Evolutionary conservation across 2,113 vertebrate genomes (phyloP).

Genomic region (Peromyscus californicus): DNA sequence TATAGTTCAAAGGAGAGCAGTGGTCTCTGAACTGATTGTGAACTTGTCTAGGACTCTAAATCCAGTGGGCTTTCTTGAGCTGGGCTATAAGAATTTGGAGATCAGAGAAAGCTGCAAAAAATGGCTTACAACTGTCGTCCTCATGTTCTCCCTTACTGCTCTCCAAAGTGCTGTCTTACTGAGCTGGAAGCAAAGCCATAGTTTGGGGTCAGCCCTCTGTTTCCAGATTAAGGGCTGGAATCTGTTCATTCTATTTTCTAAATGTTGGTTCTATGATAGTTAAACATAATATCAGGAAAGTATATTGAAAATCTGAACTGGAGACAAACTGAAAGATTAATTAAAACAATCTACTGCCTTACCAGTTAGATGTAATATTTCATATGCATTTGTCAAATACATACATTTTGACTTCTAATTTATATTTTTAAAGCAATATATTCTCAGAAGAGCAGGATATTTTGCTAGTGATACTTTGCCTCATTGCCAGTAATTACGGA

Average conservation of each 20-base stretch:
- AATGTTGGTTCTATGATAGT: background rate
- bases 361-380: conserved; percentile 40
- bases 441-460: conserved; percentile 40
- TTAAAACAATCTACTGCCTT: conserved; percentile 23
- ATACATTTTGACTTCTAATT: conserved; percentile 60
- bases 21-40: background rate
- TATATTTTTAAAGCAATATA: conserved; percentile 69
- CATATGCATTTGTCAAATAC: conserved; percentile 40
- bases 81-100: background rate
- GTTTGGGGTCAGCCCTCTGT: background rate
- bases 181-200: background rate
- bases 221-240: conserved; percentile 4
- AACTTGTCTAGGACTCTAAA: background rate
- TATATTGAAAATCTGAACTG: conserved; percentile 46
- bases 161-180: background rate
- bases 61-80: background rate
- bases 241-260: background rate
- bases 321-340: conserved; percentile 38
- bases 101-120: background rate
- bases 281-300: conserved; percentile 49
- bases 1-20: background rate
- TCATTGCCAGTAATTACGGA: conserved; percentile 73
- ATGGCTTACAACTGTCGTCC: background rate
- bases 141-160: background rate
- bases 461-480: conserved; percentile 65